These are phyloP conservation scores for Suncus etruscus DNA, from an alignment of 2,113 vertebrate species.

Conservation along the genomic window DNA sequence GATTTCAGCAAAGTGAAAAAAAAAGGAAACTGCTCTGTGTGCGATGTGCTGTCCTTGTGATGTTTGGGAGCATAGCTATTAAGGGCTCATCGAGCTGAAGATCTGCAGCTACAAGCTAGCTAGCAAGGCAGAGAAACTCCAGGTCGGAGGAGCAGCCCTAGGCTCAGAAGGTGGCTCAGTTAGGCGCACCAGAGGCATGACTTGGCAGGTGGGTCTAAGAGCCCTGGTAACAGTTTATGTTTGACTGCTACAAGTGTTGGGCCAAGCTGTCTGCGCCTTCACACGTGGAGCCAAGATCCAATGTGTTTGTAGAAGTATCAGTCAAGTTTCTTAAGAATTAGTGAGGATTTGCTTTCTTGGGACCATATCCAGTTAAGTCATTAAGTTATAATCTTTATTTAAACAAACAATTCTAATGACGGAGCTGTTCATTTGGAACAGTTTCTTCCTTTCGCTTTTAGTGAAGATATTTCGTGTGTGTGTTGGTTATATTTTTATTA, in stretches of 20 bases:
- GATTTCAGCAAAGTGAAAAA: neutral
- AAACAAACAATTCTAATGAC: neutral
- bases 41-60: no score
- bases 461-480: neutral
- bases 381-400: neutral
- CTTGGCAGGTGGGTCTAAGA: neutral
- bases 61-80: neutral
- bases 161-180: accelerated
- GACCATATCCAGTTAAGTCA: neutral
- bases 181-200: accelerated
- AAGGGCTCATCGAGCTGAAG: no score
- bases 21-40: neutral
- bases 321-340: neutral
- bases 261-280: neutral
- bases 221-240: neutral
- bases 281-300: neutral
- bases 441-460: neutral
- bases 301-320: neutral
- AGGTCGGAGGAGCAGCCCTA: no score
- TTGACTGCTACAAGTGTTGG: neutral
- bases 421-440: neutral
- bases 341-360: slow-evolving; percentile 24
- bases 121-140: no score
- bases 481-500: neutral
- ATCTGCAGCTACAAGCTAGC: no score